These are phyloP conservation scores for Eurois occulta DNA, from an alignment of 2,888 invertebrate species.

Conservation along the genomic window DNA sequence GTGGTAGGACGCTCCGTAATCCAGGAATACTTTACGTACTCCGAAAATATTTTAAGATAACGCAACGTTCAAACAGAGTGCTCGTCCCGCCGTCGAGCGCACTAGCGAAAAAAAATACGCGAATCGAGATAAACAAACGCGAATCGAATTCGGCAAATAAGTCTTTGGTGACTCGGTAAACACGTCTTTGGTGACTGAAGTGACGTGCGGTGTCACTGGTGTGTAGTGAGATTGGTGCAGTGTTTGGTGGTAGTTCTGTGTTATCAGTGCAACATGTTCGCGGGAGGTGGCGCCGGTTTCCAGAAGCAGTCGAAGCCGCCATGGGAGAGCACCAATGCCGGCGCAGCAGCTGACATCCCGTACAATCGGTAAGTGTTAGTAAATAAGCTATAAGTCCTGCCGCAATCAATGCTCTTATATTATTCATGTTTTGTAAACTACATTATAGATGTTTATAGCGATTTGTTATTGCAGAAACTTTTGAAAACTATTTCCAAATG, in stretches of 20 bases:
- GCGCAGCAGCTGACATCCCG: slow-evolving; percentile 75
- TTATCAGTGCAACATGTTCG: slow-evolving; percentile 77
- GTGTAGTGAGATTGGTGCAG: slow-evolving; percentile 10
- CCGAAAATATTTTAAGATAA: slow-evolving; percentile 73
- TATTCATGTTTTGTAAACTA: background rate
- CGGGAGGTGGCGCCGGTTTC: slow-evolving; percentile 86
- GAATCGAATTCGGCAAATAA: slow-evolving; percentile 2
- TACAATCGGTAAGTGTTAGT: slow-evolving; percentile 78
- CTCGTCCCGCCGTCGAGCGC: slow-evolving; percentile 45
- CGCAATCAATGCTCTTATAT: background rate
- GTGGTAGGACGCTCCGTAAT: slow-evolving; percentile 63
- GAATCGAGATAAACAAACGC: slow-evolving; percentile 58
- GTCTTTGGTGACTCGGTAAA: background rate
- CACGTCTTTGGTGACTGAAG: background rate
- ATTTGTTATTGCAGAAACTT: background rate
- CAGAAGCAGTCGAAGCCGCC: slow-evolving; percentile 87
- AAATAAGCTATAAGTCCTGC: background rate
- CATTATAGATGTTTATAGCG: background rate
- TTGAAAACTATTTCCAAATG: background rate
- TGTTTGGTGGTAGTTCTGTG: slow-evolving; percentile 30
- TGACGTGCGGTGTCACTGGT: slow-evolving; percentile 16
- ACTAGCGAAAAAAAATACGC: slow-evolving; percentile 52
- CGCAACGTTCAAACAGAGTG: slow-evolving; percentile 61
- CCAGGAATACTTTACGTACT: slow-evolving; percentile 72
- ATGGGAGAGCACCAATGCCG: slow-evolving; percentile 80